Base-by-base conservation (phyloP, 2,797 vertebrate species). In the Rhodeus uyekii region DNA sequence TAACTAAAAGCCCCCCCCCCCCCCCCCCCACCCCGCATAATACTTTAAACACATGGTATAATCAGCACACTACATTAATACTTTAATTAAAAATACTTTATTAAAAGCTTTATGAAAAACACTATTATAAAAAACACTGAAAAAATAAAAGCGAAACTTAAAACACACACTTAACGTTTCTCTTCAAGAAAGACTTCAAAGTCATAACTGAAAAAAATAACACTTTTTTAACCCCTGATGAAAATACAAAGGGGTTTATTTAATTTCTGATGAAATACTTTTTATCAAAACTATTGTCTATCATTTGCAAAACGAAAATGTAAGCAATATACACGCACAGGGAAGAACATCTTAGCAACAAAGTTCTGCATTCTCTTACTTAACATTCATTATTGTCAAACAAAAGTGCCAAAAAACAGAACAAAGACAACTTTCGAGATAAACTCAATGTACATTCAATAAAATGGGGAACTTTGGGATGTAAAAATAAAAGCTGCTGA, bases 341-440 rank as follows among this genome's bases (percentile, higher is more conserved):
- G 19, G 9, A 36, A n/a, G 22, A 65, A 50, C 5, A 67, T 2
- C 4, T 77, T 65, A 65, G 48, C 24, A 68, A 38, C 6, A 60
- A 78, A 65, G 5, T 76, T 60, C 73, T 60, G 53, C 53, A 60
- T 60, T 60, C 14, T 67, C n/a, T n/a, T 39, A 27, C 44, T 67
- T 67, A 74, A 55, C 71, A 60, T 60, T 10, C 4, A 5, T 44
- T 44, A 46, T 18, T 60, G n/a, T 29, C 4, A 44, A 61, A 9
- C 50, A 69, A 60, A 80, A 69, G 27, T 32, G 8, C 13, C 8
- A 8, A 39, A 53, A 53, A 67, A 24, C 9, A 19, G 71, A 75
- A 55, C 46, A 73, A 53, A 24, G n/a, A 10, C 22, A 24, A 74
- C n/a, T 16, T 75, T 42, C 16, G 14, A 60, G 13, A n/a, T 32